Evolutionary conservation across 2,888 invertebrate species (phyloP).

Genomic region (Smittia sp.): DNA sequence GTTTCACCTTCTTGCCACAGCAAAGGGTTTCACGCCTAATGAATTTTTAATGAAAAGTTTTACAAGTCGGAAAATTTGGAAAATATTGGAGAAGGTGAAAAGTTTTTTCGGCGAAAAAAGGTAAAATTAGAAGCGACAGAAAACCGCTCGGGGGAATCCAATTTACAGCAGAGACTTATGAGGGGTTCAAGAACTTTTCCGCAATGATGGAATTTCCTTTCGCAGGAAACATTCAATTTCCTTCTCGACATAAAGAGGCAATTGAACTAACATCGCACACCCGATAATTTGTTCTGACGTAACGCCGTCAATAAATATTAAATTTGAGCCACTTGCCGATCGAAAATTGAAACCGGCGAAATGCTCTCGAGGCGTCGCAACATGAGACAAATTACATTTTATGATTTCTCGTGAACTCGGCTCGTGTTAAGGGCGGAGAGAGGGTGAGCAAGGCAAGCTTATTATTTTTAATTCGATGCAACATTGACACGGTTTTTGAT

Average conservation of each 20-base stretch:
- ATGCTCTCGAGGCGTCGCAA: conserved; percentile 2
- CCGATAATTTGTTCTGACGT: conserved; percentile 26
- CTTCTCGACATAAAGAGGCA: conserved; percentile 13
- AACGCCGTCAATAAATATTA: conserved; percentile 29
- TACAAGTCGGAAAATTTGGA: background rate
- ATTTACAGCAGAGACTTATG: conserved; percentile 3
- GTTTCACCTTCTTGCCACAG: background rate
- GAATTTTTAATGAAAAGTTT: conserved; percentile 29
- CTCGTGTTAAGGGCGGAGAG: background rate
- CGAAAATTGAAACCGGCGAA: conserved; percentile 10
- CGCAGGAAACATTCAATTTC: conserved; percentile 3
- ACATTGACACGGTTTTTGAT: conserved; percentile 9
- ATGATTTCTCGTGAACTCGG: conserved; percentile 7
- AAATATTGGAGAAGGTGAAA: background rate
- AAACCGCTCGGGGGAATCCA: conserved; percentile 8
- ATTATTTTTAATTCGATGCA: conserved; percentile 11
- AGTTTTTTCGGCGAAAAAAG: background rate
- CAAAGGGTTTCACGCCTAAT: background rate
- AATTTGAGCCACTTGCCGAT: conserved; percentile 28
- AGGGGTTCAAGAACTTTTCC: background rate
- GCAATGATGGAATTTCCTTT: conserved; percentile 8
- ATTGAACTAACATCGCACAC: background rate
- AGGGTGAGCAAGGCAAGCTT: background rate
- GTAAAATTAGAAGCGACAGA: conserved; percentile 16
- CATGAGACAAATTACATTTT: conserved; percentile 26